A percentile compares a stretch with the other conserved stretches of the same genome.
phyloP scores from a whole-genome alignment of 2,113 vertebrate genomes.

The Nicator chloris region DNA sequence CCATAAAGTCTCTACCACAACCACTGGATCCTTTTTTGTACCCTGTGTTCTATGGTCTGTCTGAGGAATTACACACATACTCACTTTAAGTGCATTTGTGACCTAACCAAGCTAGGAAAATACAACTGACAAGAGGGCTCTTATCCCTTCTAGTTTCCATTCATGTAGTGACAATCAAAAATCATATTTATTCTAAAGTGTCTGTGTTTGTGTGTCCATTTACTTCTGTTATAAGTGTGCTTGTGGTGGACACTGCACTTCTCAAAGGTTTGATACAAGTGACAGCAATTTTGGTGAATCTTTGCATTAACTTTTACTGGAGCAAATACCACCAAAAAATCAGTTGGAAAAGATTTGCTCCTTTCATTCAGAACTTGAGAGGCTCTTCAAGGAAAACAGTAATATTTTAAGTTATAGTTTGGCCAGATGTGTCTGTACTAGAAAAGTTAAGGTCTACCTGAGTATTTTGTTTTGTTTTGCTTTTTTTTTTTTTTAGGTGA shows the following conservation, averaged over 20 bases:
- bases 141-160: not conserved
- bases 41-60: not conserved
- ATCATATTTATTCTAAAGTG: not conserved
- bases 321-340: not conserved
- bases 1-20: not conserved
- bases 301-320: not conserved
- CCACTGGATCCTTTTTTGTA: fast-evolving
- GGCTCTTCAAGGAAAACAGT: not conserved
- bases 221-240: not conserved
- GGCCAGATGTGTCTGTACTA: not conserved
- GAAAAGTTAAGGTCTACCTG: not conserved
- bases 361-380: not conserved
- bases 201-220: not conserved
- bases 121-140: not conserved
- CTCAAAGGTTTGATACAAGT: not conserved
- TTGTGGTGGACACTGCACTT: not conserved
- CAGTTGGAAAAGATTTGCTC: not conserved
- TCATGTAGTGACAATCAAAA: not conserved
- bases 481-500: not conserved
- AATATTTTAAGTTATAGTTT: not conserved
- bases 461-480: not conserved
- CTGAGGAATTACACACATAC: not conserved
- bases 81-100: not conserved
- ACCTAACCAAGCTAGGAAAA: not conserved
- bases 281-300: not conserved